Evolutionary conservation across 2,113 vertebrate genomes (phyloP), one percentile per base, ranked within the genome.

Genomic region (Empidonax alnorum): DNA sequence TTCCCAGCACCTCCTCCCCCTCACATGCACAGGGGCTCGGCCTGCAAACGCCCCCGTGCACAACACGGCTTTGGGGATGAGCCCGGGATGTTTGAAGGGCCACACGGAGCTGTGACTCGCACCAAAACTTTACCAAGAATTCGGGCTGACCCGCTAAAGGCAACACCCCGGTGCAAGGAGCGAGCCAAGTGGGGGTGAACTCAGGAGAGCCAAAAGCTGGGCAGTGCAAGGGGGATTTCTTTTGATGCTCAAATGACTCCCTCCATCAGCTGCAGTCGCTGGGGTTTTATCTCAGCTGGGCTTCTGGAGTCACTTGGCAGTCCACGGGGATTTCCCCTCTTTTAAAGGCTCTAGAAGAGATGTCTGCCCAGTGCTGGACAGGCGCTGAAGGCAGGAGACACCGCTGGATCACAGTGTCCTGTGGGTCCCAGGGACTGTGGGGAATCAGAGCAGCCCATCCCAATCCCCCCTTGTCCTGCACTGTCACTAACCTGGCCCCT

Each of bases 1-100:
- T 97, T 97, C 94, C 94, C 93, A 96, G 94, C 96, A 92, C 96
- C 93, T 97, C 95, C 91, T 93, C 95, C 95, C 93, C 92, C 93
- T 81, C 90, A 92, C 49, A 66, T 3, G 63, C 93, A 94, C 67
- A 39, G 79, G 91, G 67, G 56, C 90, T 73, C 12, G 6, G 89
- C 63, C 87, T 90, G 81, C 71, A 46, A 81, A 93, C 1, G 10
- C 39, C 79, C 82, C 66, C 20, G 3, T 4, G 2, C 82, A 67
- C 50, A 73, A 14, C 35, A 5, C 2, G 0, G 86, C 77, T 94
- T 81, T 89, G 63, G 87, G 92, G 95, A 93, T 47, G 76, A 72
- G 65, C 69, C 31, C 0, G 11, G 59, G 75, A 84, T 81, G 82
- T 69, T 53, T 86, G 75, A 81, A 95, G 84, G 84, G 73, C 82